These are phyloP conservation scores for Cryptomyrus ogoouensis DNA, from an alignment of 2,113 vertebrate species.

Conservation along the genomic window DNA sequence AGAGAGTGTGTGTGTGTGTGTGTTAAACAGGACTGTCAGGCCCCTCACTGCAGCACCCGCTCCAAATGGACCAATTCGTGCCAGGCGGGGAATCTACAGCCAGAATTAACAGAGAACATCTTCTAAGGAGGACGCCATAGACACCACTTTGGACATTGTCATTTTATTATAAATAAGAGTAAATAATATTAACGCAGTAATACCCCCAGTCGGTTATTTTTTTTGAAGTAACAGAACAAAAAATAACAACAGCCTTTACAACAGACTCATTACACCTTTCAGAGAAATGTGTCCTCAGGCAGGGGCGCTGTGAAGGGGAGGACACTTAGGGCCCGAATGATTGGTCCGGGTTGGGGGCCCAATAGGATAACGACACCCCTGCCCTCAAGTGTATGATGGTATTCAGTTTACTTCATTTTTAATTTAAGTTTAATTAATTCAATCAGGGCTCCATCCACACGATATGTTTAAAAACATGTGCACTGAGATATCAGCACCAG, in stretches of 20 bases:
- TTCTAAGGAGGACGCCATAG: not conserved
- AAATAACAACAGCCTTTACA: not conserved
- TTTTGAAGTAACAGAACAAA: not conserved
- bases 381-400: not conserved
- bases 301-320: not conserved
- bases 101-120: not conserved
- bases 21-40: not conserved
- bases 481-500: not conserved
- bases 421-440: not conserved
- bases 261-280: not conserved
- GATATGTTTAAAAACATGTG: not conserved
- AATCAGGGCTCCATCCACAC: not conserved
- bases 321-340: not conserved
- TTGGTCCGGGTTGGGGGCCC: no score
- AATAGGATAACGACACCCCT: not conserved
- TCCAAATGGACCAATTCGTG: not conserved
- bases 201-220: not conserved
- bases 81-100: not conserved
- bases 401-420: not conserved
- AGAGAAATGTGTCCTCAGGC: not conserved
- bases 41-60: not conserved
- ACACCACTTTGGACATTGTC: not conserved
- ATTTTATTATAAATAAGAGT: not conserved
- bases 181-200: not conserved
- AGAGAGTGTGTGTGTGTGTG: not conserved